Conservation (phyloP, 2,113 vertebrate genomes). For the Odobenus rosmarus region DNA sequence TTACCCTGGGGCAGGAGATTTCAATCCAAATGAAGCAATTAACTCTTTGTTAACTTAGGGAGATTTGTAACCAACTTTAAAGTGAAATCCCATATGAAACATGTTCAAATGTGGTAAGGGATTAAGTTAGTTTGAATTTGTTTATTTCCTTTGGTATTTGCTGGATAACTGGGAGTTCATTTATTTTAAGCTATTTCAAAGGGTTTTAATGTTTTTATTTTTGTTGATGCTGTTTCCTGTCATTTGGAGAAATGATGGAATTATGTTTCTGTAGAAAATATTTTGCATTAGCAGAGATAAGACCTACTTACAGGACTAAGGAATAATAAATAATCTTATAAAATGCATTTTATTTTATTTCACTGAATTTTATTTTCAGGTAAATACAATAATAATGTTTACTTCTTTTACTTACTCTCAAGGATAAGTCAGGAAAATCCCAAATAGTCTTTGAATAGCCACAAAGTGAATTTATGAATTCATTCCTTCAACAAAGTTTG, state of each 20-base stretch:
- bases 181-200: conserved; percentile 59
- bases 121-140: conserved; percentile 31
- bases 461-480: conserved; percentile 6
- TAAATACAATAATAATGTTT: neutral
- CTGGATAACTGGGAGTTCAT: neutral
- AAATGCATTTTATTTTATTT: conserved; percentile 28
- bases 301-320: neutral
- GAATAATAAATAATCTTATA: neutral
- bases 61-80: conserved; percentile 42
- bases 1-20: neutral
- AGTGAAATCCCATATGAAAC: neutral
- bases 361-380: conserved; percentile 24
- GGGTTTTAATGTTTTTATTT: neutral
- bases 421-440: neutral
- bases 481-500: neutral
- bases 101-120: neutral
- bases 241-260: conserved; percentile 11
- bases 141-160: conserved; percentile 52
- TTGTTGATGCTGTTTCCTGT: conserved; percentile 1
- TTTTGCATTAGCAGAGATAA: neutral
- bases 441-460: neutral
- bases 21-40: conserved; percentile 32
- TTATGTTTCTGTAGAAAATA: conserved; percentile 11
- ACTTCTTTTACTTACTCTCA: neutral
- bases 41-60: neutral